Evolutionary conservation across 53 echinoderm and acorn worm genomes (phyloP).

Genomic region (Glandiceps talaboti): DNA sequence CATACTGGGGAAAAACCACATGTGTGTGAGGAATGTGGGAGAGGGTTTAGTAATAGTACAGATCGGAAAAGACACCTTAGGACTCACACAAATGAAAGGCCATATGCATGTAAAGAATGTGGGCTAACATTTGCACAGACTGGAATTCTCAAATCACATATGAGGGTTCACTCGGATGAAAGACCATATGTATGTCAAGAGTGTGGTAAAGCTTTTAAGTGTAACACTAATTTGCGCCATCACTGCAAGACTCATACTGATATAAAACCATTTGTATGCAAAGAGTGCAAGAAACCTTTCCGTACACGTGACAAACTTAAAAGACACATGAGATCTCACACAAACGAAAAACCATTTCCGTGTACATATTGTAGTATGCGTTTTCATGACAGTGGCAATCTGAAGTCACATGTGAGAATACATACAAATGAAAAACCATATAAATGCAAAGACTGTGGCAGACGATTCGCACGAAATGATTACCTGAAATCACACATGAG

Average conservation of each 20-base stretch:
- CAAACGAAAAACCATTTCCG: neutral
- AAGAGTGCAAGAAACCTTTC: neutral
- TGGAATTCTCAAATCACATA: neutral
- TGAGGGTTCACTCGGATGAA: neutral
- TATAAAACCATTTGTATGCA: neutral
- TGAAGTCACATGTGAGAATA: neutral
- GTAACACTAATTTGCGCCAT: neutral
- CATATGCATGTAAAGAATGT: neutral
- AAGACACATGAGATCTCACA: neutral
- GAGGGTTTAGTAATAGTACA: too few species aligned
- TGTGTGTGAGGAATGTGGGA: too few species aligned
- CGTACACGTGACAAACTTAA: neutral
- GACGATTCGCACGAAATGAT: neutral
- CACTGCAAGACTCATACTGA: neutral
- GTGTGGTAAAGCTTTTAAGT: neutral
- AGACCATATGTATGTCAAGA: neutral
- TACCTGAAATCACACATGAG: neutral
- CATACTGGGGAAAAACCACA: too few species aligned
- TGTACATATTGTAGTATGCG: neutral
- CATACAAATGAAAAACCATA: neutral
- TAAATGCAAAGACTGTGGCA: neutral
- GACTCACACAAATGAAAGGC: neutral
- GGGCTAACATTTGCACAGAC: neutral
- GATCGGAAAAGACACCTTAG: neutral
- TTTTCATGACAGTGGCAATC: neutral